These are phyloP conservation scores for Vulpes vulpes DNA, from an alignment of 2,113 vertebrate species.

Conservation along the genomic window DNA sequence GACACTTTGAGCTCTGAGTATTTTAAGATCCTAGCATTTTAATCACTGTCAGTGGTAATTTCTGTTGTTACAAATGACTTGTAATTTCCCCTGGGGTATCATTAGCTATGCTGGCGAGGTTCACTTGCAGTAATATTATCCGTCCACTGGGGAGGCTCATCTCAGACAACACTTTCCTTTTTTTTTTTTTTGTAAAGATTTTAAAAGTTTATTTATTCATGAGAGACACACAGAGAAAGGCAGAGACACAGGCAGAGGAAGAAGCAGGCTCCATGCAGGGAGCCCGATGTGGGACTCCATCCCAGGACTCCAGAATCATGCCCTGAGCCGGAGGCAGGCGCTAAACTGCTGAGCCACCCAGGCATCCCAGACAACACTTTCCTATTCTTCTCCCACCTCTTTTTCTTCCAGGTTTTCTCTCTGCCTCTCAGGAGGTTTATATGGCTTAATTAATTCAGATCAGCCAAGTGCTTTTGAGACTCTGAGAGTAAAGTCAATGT, in stretches of 20 bases:
- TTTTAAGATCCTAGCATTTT: constrained; percentile 49
- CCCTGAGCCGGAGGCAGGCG: too few relatives aligned
- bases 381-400: background rate
- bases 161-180: background rate
- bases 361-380: background rate
- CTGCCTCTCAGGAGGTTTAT: constrained; percentile 26
- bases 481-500: constrained; percentile 26
- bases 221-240: too few relatives aligned
- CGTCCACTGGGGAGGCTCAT: background rate
- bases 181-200: too few relatives aligned
- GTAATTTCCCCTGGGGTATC: background rate
- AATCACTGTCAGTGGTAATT: constrained; percentile 6
- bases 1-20: background rate
- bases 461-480: constrained; percentile 40
- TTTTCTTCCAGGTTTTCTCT: constrained; percentile 6
- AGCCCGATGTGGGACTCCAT: too few relatives aligned
- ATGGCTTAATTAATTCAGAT: constrained; percentile 67
- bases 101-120: background rate
- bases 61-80: constrained; percentile 25
- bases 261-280: too few relatives aligned
- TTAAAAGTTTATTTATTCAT: too few relatives aligned
- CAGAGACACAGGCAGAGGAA: too few relatives aligned
- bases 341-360: too few relatives aligned
- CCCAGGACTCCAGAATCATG: too few relatives aligned
- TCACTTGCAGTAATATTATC: background rate